phyloP scores from a whole-genome alignment of 2,888 invertebrate species.

The Poecilobothrus nobilitatus region DNA sequence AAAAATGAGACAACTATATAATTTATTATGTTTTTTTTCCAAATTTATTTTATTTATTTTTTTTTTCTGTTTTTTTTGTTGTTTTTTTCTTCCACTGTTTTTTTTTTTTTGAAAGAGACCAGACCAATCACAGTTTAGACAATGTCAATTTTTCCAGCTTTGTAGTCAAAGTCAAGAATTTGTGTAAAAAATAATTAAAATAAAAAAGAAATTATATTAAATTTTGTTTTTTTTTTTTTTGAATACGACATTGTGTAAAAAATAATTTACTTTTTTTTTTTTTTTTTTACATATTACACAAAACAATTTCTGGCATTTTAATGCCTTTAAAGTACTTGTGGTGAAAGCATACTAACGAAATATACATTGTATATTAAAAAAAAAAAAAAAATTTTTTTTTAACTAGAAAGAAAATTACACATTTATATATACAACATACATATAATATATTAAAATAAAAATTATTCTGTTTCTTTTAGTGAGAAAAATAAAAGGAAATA shows the following conservation, averaged over 20 bases:
- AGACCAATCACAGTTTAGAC: not conserved
- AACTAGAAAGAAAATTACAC: not conserved
- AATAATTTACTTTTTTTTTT: too few relatives aligned
- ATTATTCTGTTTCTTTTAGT: too few relatives aligned
- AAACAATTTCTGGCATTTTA: not conserved
- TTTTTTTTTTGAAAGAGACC: constrained; percentile 1
- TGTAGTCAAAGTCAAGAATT: constrained; percentile 2
- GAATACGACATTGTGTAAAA: too few relatives aligned
- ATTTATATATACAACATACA: too few relatives aligned
- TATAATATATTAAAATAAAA: too few relatives aligned
- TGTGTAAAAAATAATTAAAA: too few relatives aligned
- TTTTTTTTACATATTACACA: too few relatives aligned
- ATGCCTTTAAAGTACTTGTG: not conserved
- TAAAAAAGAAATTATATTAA: not conserved
- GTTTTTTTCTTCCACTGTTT: not conserved
- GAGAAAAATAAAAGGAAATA: not conserved
- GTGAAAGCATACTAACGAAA: not conserved
- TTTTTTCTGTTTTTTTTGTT: not conserved
- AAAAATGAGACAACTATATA: not conserved
- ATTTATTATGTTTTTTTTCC: not conserved
- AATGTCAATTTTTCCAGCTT: constrained; percentile 1
- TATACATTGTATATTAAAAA: too few relatives aligned
- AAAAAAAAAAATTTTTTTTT: not conserved
- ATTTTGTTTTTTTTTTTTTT: not conserved
- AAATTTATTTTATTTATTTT: not conserved